A percentile compares a stretch with the other conserved stretches of the same genome.
Conservation (phyloP, 2,888 invertebrate genomes). For the Nymphalis urticae region DNA sequence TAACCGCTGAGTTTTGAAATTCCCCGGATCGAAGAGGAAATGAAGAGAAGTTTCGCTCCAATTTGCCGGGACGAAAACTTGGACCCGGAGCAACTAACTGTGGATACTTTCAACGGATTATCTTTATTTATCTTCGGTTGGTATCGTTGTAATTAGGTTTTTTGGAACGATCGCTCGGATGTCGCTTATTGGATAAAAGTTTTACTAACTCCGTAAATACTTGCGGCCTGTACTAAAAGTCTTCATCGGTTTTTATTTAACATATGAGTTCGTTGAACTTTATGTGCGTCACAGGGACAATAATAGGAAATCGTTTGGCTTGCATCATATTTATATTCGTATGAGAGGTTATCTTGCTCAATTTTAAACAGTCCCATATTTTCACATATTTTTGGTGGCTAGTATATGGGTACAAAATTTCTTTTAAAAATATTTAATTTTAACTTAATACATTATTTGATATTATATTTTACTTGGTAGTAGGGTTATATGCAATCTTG, state of each 20-base stretch:
- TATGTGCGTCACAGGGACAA: neutral
- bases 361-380: too few species aligned
- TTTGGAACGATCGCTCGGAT: conserved; percentile 37
- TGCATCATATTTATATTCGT: too few species aligned
- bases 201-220: conserved; percentile 16
- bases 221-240: neutral
- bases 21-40: conserved; percentile 50
- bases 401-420: too few species aligned
- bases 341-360: too few species aligned
- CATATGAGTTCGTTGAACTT: neutral
- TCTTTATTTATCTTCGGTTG: conserved; percentile 49
- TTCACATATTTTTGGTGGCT: too few species aligned
- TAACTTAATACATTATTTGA: too few species aligned
- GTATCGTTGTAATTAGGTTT: conserved; percentile 46
- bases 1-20: conserved; percentile 28
- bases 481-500: too few species aligned
- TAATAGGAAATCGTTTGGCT: too few species aligned
- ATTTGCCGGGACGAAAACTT: conserved; percentile 56
- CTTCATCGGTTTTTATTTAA: neutral
- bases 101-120: conserved; percentile 47
- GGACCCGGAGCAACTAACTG: conserved; percentile 50
- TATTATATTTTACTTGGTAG: too few species aligned
- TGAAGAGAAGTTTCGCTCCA: conserved; percentile 59
- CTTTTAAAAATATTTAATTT: too few species aligned
- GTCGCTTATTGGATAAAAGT: conserved; percentile 36